Base-by-base conservation (phyloP, 2,113 vertebrate genomes). In the Charina bottae region DNA sequence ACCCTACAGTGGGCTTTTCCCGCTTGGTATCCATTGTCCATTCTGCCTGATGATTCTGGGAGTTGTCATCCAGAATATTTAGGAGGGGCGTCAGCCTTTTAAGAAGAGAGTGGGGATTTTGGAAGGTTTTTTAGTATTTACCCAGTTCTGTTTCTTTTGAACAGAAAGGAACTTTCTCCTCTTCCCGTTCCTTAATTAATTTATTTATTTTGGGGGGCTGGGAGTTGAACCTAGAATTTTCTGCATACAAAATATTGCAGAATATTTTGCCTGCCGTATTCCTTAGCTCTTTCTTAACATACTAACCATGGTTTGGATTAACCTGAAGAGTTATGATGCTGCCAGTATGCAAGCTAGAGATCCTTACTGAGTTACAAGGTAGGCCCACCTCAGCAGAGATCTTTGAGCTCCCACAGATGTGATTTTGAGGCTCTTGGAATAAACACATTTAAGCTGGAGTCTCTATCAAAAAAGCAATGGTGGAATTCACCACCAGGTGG, bases 401-500 rank as follows among this genome's bases (percentile, higher is more conserved):
- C 0, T 11, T 33, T 54, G 90, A 64, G n/a, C 6, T 37, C 24
- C 58, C 58, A 89, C 23, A 72, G 6, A 53, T 28, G 7, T 24
- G 62, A 72, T 60, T 58, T 17, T 8, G 33, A 42, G 21, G 60
- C 2, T 33, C 11, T 19, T 68, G 26, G 62, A 78, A 59, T 21
- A 17, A 55, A 46, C 33, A 19, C 68, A 78, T 19, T 19, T 37
- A 78, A 37, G 68, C 59, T 86, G 37, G 2, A 7, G 64, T 19
- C 23, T 53, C 11, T 15, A 42, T n/a, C 6, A 37, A 37, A 86
- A 83, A 86, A 62, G 33, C 24, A 59, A 49, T 83, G 13, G 21
- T 23, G 9, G 24, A 26, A 59, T 88, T 83, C 33, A 28, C 85
- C 90, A 91, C 64, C 58, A 59, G 90, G 64, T 87, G 90, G 85